Evolutionary conservation across 2,113 vertebrate genomes (phyloP), one percentile per base, ranked within the genome.

Genomic region (Clarias batrachus): DNA sequence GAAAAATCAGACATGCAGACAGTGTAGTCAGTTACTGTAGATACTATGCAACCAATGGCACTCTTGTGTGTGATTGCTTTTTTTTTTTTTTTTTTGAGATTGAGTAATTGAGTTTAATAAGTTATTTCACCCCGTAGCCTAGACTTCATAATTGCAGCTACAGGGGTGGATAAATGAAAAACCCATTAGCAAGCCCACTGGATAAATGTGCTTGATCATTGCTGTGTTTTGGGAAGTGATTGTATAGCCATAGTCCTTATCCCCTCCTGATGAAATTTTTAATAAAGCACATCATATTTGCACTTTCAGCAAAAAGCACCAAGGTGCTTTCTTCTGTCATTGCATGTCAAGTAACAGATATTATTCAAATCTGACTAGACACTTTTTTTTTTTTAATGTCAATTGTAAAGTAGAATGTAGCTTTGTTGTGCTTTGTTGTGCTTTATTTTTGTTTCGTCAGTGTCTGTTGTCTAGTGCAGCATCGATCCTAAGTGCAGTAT

Each of bases 21-120:
- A 87, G 86, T 89, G 76, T 73, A 90, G 88, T 91, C 88, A 78
- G 81, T 91, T 93, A 62, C 48, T 48, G 48, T 48, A 48, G 11
- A 5, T 56, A 76, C 57, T 63, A 1, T 62, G 80, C 74, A 54
- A 78, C 60, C 60, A 25, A 3, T 85, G 37, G 41, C 12, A 19
- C 7, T 12, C n/a, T 16, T n/a, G 66, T 84, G 25, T 62, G 66
- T 60, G 33, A 41, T 56, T 74, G 19, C 76, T 79, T 30, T 33
- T 48, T 48, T 48, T 48, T 48, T 48, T 48, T 79, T 23, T 59
- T 77, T 27, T 57, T 21, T 8, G 4, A 25, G 21, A 62, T 81
- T 48, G 48, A 48, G 19, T 81, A 41, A 68, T 56, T 56, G 21
- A 21, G n/a, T 66, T 62, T 78, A 77, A 14, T 54, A 27, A 66